Evolutionary conservation across 2,797 vertebrate species (phyloP).

Genomic region (Hoplostethus atlanticus): DNA sequence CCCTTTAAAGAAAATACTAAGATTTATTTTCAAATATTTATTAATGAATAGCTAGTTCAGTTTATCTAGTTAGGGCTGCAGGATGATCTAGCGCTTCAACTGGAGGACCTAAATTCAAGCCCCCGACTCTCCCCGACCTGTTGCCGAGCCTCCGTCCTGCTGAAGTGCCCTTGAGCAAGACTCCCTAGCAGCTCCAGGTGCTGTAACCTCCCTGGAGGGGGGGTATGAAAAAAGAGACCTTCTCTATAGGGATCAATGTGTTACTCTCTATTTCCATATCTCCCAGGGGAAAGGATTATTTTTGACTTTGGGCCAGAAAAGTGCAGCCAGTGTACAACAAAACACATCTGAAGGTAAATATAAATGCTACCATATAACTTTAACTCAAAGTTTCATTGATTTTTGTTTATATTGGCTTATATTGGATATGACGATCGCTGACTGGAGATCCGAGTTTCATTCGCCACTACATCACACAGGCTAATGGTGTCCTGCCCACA

Average conservation of each 20-base stretch:
- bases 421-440: conserved; percentile 20
- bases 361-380: too few relatives aligned
- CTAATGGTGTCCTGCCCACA: conserved; percentile 64
- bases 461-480: conserved; percentile 48
- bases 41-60: too few relatives aligned
- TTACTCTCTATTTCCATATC: not conserved
- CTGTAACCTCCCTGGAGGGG: not conserved
- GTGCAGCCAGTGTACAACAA: not conserved
- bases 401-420: not conserved
- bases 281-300: not conserved
- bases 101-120: too few relatives aligned
- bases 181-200: too few relatives aligned
- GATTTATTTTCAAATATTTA: too few relatives aligned
- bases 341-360: not conserved
- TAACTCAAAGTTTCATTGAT: too few relatives aligned
- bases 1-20: too few relatives aligned
- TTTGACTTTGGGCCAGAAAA: not conserved
- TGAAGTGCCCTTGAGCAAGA: too few relatives aligned
- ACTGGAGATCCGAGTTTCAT: conserved; percentile 23
- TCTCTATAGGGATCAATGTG: conserved; percentile 27
- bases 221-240: not conserved
- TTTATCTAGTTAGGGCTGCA: too few relatives aligned
- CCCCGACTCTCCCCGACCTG: too few relatives aligned
- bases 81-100: too few relatives aligned
- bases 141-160: too few relatives aligned